Evolutionary conservation across 2,888 invertebrate species (phyloP), one percentile per base, ranked within the genome.

Genomic region (Idaea dimidiata): DNA sequence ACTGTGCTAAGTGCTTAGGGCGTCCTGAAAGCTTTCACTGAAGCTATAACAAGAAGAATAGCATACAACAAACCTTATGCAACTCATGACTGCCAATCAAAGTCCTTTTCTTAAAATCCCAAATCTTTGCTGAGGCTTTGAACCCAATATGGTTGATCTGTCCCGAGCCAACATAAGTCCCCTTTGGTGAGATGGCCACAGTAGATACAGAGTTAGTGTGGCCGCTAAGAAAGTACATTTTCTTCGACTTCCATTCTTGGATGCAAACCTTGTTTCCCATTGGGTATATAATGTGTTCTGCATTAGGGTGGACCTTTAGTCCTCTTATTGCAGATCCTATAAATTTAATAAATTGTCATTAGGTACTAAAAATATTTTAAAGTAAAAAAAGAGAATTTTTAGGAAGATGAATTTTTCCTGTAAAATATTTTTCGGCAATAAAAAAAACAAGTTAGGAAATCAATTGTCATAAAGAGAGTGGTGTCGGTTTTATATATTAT

Each of bases 131-230:
- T 63, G 95, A 94, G 0, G 98, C 95, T 84, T 96, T 97, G 83
- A 98, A 98, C 5, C 98, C 98, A 84, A 97, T 96, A 79, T 97
- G 96, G 79, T 97, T 98, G 54, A 96, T 94, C 87, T 98, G 98
- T 0, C 98, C 98, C 0, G 98, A 97, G 6, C 97, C 98, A 54
- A 99, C 91, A 76, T 94, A 97, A 18, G 95, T 95, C 24, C 98
- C 92, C 60, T 94, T 93, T 0, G 93, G 91, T 10, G 98, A 98
- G 14, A 97, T 83, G 59, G 96, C 95, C 18, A 97, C 90, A 1
- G 96, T 94, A 0, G 97, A 96, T 59, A 97, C 95, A 32, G 94
- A 94, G 82, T 97, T 96, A 0, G 96, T 95, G 76, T 97, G 97
- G 0, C 97, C 97, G 18, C 94, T 94, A 31, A 97, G 92, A 82